Base-by-base conservation (phyloP, 2,113 vertebrate genomes). In the Nestor notabilis region DNA sequence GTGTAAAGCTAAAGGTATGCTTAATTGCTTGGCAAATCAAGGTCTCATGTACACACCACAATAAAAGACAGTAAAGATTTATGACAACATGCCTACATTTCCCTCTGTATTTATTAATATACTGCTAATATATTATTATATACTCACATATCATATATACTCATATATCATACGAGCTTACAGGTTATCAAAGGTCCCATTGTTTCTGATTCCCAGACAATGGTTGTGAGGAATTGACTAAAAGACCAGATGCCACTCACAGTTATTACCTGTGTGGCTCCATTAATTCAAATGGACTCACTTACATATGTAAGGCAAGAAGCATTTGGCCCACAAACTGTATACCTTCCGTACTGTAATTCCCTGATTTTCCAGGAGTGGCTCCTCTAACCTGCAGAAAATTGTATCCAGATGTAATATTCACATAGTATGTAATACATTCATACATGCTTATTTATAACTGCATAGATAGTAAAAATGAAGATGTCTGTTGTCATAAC, bases 401-500 rank as follows among this genome's bases (percentile, higher is more conserved):
- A 65, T 10, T 86, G 11, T 49, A 90, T 94, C 88, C 43, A 84
- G 33, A 50, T 19, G 29, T 82, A 88, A 71, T 81, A 86, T 83
- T 87, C 60, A 17, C 31, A 50, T 44, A 13, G 8, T n/a, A 37
- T 35, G 17, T 87, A 88, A 60, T 86, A 17, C 50, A 74, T 90
- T 93, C 89, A 15, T 50, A 55, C 75, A 41, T 60, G 60, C 43
- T 83, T 68, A 50, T 88, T 92, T 96, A 66, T 78, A 95, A 77
- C 71, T 78, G 29, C 76, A 76, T 7, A 76, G 80, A 69, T 61
- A 69, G 65, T 52, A 89, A 87, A 86, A 96, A 94, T 77, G 79
- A 88, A 92, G 92, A 92, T 41, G 77, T 47, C 89, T 65, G 76
- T 89, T 95, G 65, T 74, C 69, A 56, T 78, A 93, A 86, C 44